Conservation (phyloP, 2,888 invertebrate genomes). For the Colostygia pectinataria region DNA sequence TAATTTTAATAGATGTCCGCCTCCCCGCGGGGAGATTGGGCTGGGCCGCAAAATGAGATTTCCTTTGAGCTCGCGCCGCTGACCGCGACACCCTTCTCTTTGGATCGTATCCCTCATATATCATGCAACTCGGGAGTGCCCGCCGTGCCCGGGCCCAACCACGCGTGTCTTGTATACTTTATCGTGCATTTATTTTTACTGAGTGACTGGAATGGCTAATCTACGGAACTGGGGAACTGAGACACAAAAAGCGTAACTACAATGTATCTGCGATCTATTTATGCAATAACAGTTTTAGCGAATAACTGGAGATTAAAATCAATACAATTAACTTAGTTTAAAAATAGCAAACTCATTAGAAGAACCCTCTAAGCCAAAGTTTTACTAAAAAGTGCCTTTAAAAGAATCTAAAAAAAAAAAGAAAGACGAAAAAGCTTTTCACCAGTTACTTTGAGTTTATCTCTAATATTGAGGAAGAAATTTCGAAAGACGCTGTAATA, state of each 20-base stretch:
- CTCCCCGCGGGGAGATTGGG: constrained; percentile 31
- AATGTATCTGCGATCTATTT: too few species aligned
- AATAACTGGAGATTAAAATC: too few species aligned
- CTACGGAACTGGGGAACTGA: constrained; percentile 7
- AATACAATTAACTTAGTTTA: too few species aligned
- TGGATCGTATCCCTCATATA: constrained; percentile 61
- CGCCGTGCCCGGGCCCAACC: constrained; percentile 28
- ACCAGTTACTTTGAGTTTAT: not conserved
- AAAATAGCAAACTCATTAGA: not conserved
- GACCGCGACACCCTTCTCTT: constrained; percentile 64
- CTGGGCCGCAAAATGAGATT: constrained; percentile 72
- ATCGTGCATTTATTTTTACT: constrained; percentile 34
- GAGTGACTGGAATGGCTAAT: constrained; percentile 10
- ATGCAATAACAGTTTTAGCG: too few species aligned
- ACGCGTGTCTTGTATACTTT: constrained; percentile 39
- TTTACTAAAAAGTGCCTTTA: not conserved
- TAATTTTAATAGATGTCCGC: constrained; percentile 78
- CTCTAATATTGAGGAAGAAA: not conserved
- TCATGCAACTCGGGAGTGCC: constrained; percentile 54
- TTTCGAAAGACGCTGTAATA: too few species aligned
- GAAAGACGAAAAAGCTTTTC: constrained; percentile 1
- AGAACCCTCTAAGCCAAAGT: too few species aligned
- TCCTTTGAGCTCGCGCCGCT: constrained; percentile 73
- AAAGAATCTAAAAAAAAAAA: not conserved
- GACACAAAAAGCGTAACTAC: constrained; percentile 4